Conservation (phyloP, 1,140 invertebrate species). For the Neelides sp. region DNA sequence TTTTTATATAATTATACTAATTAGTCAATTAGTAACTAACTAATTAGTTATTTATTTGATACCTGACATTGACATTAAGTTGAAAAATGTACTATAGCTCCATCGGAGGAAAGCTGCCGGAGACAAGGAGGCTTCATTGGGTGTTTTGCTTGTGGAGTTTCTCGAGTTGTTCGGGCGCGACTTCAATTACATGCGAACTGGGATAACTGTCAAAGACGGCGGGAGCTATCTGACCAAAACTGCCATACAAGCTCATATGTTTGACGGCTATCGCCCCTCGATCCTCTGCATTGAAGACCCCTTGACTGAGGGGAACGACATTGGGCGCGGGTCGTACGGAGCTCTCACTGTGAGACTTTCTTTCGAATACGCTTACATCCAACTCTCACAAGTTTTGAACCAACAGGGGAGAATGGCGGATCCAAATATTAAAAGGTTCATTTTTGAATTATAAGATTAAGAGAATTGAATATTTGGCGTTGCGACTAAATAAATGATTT, state of each 20-base stretch:
- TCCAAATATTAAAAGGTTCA: conserved; percentile 41
- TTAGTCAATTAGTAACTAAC: too few species aligned
- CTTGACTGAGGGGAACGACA: conserved; percentile 85
- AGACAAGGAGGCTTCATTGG: conserved; percentile 61
- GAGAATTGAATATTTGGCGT: conserved; percentile 7
- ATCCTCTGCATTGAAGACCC: conserved; percentile 95
- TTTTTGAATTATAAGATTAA: conserved; percentile 1
- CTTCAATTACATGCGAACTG: conserved; percentile 92
- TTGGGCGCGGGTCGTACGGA: conserved; percentile 92
- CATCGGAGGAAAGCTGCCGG: conserved; percentile 51
- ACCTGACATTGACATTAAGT: too few species aligned
- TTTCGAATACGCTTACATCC: conserved; percentile 87
- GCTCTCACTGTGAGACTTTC: conserved; percentile 77
- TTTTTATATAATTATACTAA: too few species aligned
- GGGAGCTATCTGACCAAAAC: conserved; percentile 86
- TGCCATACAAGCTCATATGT: conserved; percentile 57
- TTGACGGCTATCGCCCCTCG: conserved; percentile 81
- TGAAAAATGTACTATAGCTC: too few species aligned
- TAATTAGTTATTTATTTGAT: conserved; percentile 22
- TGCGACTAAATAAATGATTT: too few species aligned
- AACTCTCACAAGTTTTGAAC: conserved; percentile 66
- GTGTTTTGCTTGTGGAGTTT: conserved; percentile 90
- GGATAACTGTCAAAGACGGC: conserved; percentile 84
- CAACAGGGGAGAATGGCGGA: conserved; percentile 48
- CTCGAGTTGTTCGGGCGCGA: conserved; percentile 92